These are phyloP conservation scores for Epizoanthus stellaris DNA, from an alignment of 92 coral and sea anemone genomes.

Conservation along the genomic window DNA sequence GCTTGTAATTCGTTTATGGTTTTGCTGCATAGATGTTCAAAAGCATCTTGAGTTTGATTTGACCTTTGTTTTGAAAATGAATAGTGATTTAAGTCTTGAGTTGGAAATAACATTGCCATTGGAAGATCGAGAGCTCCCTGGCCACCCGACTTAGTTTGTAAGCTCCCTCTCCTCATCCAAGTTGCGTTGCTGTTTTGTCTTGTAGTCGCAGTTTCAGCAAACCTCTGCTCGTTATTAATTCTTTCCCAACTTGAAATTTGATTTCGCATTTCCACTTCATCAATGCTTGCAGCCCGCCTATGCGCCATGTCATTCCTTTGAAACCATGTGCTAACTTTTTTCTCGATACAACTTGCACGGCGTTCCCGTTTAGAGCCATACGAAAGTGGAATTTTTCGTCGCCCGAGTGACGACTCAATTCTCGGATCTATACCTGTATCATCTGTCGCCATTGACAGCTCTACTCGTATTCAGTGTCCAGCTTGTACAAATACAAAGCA, in stretches of 20 bases:
- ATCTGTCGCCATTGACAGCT: slow-evolving; percentile 17
- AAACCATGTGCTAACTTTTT: neutral
- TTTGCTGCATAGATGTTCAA: too few species aligned
- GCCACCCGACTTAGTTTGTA: too few species aligned
- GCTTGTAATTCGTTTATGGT: too few species aligned
- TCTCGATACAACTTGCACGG: neutral
- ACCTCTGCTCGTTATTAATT: neutral
- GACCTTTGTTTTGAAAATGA: too few species aligned
- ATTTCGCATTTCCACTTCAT: slow-evolving; percentile 1
- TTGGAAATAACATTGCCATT: too few species aligned
- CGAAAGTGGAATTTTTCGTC: neutral
- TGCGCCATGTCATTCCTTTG: slow-evolving; percentile 14
- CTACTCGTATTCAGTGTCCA: neutral
- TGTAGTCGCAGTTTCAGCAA: neutral
- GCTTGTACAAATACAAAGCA: neutral
- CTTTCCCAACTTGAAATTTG: neutral
- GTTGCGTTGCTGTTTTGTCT: neutral
- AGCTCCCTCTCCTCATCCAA: too few species aligned
- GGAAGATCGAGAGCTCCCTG: too few species aligned
- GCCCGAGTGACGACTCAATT: neutral
- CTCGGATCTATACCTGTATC: neutral
- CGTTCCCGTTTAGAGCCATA: neutral
- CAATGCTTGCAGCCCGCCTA: neutral
- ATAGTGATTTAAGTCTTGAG: too few species aligned
- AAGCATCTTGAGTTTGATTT: too few species aligned